Evolutionary conservation across 2,888 invertebrate genomes (phyloP).

Genomic region (Argyra leucocephala): DNA sequence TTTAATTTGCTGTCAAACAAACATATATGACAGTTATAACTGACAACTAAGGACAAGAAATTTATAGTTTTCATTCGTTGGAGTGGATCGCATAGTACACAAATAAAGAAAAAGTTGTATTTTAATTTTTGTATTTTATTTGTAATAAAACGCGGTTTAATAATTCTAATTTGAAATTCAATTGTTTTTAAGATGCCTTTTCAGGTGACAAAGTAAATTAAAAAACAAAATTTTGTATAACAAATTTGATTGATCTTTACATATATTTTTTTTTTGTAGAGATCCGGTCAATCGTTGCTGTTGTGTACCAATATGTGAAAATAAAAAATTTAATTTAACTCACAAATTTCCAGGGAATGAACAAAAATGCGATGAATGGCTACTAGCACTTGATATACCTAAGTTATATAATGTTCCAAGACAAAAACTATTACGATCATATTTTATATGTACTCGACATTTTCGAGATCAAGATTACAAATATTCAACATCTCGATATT

Average conservation of each 20-base stretch:
- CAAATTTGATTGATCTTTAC: not conserved
- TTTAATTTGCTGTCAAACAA: too few relatives aligned
- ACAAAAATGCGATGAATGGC: conserved; percentile 24
- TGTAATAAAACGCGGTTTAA: too few relatives aligned
- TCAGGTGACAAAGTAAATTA: not conserved
- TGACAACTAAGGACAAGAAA: too few relatives aligned
- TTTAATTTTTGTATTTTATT: too few relatives aligned
- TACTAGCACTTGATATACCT: conserved; percentile 22
- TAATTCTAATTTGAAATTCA: too few relatives aligned
- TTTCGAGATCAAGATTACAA: conserved; percentile 30
- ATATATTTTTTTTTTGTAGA: not conserved
- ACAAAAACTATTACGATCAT: conserved; percentile 21
- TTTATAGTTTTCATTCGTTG: too few relatives aligned
- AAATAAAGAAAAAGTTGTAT: too few relatives aligned
- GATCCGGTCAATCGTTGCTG: conserved; percentile 19
- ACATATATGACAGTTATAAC: too few relatives aligned
- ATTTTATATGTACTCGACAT: conserved; percentile 29
- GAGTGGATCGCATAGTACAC: too few relatives aligned
- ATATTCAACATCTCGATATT: conserved; percentile 26
- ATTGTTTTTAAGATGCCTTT: not conserved
- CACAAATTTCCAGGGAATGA: conserved; percentile 29
- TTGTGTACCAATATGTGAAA: conserved; percentile 26
- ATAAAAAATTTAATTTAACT: conserved; percentile 27
- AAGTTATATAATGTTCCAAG: conserved; percentile 18
- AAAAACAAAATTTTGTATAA: not conserved